A percentile compares a stretch with the other conserved stretches of the same genome.
phyloP scores from a whole-genome alignment of 1,140 invertebrate species.

The Leptopilina clavipes region DNA sequence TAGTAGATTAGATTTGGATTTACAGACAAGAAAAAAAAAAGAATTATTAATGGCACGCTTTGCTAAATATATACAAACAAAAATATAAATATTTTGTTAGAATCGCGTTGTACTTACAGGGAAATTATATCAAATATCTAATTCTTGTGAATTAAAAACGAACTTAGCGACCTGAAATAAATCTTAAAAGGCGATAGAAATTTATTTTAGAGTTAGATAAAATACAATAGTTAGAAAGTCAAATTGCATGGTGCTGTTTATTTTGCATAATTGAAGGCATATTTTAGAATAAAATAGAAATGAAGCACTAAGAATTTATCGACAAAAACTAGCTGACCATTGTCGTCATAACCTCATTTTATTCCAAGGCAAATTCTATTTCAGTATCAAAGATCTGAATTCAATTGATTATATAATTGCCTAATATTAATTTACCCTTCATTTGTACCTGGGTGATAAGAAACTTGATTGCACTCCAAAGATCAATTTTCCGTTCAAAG shows the following conservation, averaged over 20 bases:
- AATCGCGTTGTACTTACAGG: slow-evolving; percentile 22
- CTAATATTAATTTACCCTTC: background rate
- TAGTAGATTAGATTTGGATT: background rate
- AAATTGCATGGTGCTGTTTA: slow-evolving; percentile 20
- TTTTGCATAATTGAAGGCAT: slow-evolving; percentile 22
- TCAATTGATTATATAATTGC: slow-evolving; percentile 14
- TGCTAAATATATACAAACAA: background rate
- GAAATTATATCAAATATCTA: background rate
- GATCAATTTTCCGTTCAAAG: background rate
- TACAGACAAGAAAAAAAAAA: background rate
- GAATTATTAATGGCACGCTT: background rate
- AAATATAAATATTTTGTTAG: slow-evolving; percentile 25
- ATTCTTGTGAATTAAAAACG: background rate
- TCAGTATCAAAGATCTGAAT: background rate
- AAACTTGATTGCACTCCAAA: background rate
- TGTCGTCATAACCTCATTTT: background rate
- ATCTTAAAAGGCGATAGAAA: background rate
- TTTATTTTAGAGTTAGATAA: background rate
- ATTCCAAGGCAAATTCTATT: background rate
- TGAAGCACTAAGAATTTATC: background rate
- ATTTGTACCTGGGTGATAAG: slow-evolving; percentile 7
- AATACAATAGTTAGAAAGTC: background rate
- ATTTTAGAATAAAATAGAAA: background rate
- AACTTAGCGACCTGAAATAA: slow-evolving; percentile 6
- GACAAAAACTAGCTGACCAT: background rate